Percentiles rank a stretch among this genome's conserved stretches.
phyloP scores from a whole-genome alignment of 2,113 vertebrate species.

The Oxyruncus cristatus region DNA sequence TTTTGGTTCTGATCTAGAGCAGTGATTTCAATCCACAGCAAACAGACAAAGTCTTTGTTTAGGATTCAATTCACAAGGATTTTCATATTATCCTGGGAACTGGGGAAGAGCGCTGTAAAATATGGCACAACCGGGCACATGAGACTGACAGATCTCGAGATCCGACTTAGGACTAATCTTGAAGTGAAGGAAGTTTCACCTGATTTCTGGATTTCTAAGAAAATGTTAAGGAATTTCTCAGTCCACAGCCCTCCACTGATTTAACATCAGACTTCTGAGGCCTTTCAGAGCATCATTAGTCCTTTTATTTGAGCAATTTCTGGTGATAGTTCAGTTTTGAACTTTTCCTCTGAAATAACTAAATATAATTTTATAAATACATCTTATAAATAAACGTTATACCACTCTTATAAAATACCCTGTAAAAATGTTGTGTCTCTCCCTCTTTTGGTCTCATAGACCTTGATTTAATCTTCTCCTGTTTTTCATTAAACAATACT shows the following conservation, averaged over 20 bases:
- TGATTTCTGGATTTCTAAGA: neutral
- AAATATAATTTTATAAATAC: neutral
- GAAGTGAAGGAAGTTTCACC: neutral
- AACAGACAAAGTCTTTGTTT: neutral
- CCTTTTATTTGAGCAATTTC: neutral
- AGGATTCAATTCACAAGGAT: neutral
- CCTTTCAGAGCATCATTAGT: neutral
- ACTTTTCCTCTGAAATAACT: neutral
- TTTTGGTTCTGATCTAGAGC: neutral
- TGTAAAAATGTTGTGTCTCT: neutral
- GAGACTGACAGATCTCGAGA: neutral
- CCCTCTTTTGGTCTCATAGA: neutral
- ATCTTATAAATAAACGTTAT: neutral
- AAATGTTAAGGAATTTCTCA: neutral
- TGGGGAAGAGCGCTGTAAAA: neutral
- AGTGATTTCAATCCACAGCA: neutral
- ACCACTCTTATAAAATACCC: neutral
- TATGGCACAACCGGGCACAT: neutral
- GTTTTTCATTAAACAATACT: constrained; percentile 6
- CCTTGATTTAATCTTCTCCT: neutral
- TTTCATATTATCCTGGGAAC: neutral
- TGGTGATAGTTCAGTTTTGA: neutral
- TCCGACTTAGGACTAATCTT: neutral
- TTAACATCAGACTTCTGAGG: neutral
- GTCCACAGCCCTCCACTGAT: neutral